phyloP scores from a whole-genome alignment of 2,888 invertebrate species.

The Hylaea fasciaria region DNA sequence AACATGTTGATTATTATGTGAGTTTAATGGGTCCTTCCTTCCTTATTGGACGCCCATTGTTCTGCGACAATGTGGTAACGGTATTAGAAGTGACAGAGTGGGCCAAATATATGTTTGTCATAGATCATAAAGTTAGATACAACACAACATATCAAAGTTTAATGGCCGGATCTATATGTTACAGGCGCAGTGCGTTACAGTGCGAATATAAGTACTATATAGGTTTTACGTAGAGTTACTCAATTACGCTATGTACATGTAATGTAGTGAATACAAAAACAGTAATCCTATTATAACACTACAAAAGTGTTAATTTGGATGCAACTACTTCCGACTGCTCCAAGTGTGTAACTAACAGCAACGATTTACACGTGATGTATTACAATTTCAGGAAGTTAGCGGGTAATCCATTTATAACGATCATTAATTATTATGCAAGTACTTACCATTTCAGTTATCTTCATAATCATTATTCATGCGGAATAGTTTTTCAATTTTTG shows the following conservation, averaged over 20 bases:
- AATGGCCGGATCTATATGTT: too few relatives aligned
- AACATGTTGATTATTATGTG: slow-evolving; percentile 87
- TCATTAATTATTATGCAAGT: slow-evolving; percentile 11
- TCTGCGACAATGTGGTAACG: too few relatives aligned
- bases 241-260: too few relatives aligned
- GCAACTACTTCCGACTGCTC: not conserved
- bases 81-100: too few relatives aligned
- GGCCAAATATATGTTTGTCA: too few relatives aligned
- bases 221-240: too few relatives aligned
- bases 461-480: slow-evolving; percentile 3
- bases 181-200: too few relatives aligned
- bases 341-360: slow-evolving; percentile 8
- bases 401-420: slow-evolving; percentile 20
- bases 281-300: not conserved
- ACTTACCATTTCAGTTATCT: not conserved
- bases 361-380: slow-evolving; percentile 7
- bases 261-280: too few relatives aligned
- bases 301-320: not conserved
- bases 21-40: slow-evolving; percentile 66
- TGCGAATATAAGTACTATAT: too few relatives aligned
- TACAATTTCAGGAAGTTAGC: slow-evolving; percentile 23
- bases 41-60: too few relatives aligned
- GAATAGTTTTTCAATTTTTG: not conserved
- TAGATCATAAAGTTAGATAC: too few relatives aligned
- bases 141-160: too few relatives aligned